A percentile compares a stretch with the other conserved stretches of the same genome.
phyloP scores from a whole-genome alignment of 2,888 invertebrate genomes.

The Philopedon plagiatum region DNA sequence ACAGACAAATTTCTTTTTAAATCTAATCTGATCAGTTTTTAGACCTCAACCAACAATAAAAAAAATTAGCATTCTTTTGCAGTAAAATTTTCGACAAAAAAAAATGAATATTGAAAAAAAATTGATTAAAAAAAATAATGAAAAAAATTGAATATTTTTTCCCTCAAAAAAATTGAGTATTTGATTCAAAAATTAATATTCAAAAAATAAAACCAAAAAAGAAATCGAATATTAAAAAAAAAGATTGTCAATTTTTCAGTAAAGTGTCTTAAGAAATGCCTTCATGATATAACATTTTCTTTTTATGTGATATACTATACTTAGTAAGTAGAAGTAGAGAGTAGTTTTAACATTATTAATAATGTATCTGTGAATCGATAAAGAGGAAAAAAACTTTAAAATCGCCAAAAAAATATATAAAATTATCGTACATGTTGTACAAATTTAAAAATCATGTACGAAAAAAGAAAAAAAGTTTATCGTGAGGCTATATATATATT shows the following conservation, averaged over 20 bases:
- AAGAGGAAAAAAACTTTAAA: constrained; percentile 39
- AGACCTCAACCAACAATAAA: too few species aligned
- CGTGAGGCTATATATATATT: constrained; percentile 42
- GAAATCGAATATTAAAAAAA: too few species aligned
- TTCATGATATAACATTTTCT: constrained; percentile 18
- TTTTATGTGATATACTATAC: constrained; percentile 50
- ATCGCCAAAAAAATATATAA: constrained; percentile 39
- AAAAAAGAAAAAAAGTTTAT: constrained; percentile 33
- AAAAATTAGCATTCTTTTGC: too few species aligned
- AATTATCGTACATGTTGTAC: constrained; percentile 42
- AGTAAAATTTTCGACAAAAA: too few species aligned
- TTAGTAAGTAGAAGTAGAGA: constrained; percentile 33
- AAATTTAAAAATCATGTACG: constrained; percentile 45
- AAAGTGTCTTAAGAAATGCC: constrained; percentile 7
- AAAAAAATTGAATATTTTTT: too few species aligned
- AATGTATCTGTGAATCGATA: constrained; percentile 38
- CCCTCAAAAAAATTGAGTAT: too few species aligned
- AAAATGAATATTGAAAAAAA: too few species aligned
- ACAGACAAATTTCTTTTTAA: too few species aligned
- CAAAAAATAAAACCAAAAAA: too few species aligned
- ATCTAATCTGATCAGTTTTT: too few species aligned
- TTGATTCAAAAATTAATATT: too few species aligned
- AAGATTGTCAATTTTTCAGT: background rate
- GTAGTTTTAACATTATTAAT: constrained; percentile 35
- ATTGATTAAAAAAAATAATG: too few species aligned